Conservation (phyloP, 2,797 vertebrate species). For the Garrulus glandarius region DNA sequence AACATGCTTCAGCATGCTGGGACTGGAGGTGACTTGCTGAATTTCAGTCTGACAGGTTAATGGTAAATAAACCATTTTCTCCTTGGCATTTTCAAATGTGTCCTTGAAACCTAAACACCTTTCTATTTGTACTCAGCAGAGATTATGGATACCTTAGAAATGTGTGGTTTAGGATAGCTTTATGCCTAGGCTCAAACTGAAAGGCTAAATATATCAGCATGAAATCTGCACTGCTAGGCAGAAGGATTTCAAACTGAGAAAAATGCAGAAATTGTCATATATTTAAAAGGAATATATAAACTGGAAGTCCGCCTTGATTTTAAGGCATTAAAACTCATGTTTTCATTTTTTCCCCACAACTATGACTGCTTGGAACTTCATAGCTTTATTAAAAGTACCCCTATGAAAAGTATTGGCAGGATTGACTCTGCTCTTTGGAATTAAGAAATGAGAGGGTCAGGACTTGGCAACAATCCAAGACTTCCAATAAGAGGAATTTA, state of each 20-base stretch:
- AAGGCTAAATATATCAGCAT: not conserved
- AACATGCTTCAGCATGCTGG: constrained; percentile 8
- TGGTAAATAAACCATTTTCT: constrained; percentile 41
- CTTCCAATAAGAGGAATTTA: not conserved
- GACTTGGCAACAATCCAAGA: not conserved
- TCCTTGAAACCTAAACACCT: constrained; percentile 48
- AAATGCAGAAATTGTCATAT: not conserved
- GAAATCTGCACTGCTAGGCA: not conserved
- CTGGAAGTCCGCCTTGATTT: not conserved
- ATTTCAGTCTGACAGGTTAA: constrained; percentile 35
- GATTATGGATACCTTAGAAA: not conserved
- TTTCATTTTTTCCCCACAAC: not conserved
- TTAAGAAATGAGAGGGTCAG: not conserved
- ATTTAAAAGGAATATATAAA: not conserved
- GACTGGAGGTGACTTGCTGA: not conserved
- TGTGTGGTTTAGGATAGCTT: not conserved
- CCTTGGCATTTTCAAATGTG: not conserved
- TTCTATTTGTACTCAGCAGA: not conserved
- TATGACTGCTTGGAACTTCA: not conserved
- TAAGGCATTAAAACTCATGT: not conserved
- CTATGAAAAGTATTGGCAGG: not conserved
- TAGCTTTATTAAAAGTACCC: not conserved
- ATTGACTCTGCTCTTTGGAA: not conserved
- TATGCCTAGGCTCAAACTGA: not conserved
- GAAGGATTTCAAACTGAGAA: not conserved